Percentiles rank a stretch among this genome's conserved stretches.
phyloP scores from a whole-genome alignment of 2,888 invertebrate species.

The Lithophane socia region DNA sequence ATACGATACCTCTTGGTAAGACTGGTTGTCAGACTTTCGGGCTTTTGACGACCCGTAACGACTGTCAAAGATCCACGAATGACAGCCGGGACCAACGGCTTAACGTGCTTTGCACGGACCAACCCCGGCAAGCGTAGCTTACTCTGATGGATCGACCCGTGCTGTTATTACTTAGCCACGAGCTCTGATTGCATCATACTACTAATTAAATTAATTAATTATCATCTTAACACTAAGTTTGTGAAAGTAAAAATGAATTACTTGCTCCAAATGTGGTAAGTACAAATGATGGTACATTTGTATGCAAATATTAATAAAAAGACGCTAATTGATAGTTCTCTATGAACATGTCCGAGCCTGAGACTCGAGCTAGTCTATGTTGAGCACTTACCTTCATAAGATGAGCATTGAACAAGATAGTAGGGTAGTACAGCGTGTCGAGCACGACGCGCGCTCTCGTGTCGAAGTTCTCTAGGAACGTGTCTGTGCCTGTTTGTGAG shows the following conservation, averaged over 20 bases:
- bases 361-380: background rate
- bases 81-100: too few relatives aligned
- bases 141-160: too few relatives aligned
- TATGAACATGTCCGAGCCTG: background rate
- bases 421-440: slow-evolving; percentile 87
- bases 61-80: too few relatives aligned
- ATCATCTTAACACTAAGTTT: background rate
- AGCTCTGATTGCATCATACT: background rate
- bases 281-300: background rate
- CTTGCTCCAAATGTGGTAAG: background rate
- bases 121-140: too few relatives aligned
- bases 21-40: too few relatives aligned
- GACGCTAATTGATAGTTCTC: background rate
- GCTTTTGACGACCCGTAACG: too few relatives aligned
- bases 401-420: slow-evolving; percentile 84
- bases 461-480: slow-evolving; percentile 86
- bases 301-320: too few relatives aligned
- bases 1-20: too few relatives aligned
- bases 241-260: background rate
- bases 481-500: slow-evolving; percentile 66
- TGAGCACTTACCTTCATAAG: slow-evolving; percentile 83
- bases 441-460: slow-evolving; percentile 82
- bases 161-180: too few relatives aligned
- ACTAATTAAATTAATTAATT: background rate
- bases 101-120: too few relatives aligned